Percentiles rank a stretch among this genome's conserved stretches.
Conservation (phyloP, 2,888 invertebrate species). For the Sesamia inferens region DNA sequence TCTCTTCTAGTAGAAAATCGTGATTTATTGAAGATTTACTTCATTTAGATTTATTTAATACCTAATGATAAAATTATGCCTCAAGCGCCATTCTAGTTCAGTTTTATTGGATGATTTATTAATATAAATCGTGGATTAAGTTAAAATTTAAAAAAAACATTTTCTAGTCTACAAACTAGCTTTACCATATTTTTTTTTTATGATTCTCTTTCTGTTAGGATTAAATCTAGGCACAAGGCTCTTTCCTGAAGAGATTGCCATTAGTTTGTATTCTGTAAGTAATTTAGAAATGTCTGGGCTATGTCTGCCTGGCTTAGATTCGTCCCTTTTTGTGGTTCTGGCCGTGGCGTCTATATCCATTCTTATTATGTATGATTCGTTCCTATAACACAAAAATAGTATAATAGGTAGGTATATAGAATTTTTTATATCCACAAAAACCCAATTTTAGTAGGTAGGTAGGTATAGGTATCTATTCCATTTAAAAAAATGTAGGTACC, state of each 20-base stretch:
- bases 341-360: background rate
- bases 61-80: conserved; percentile 41
- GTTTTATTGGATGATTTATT: conserved; percentile 32
- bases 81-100: conserved; percentile 24
- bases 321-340: background rate
- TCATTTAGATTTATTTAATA: conserved; percentile 40
- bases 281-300: background rate
- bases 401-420: background rate
- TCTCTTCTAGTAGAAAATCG: conserved; percentile 41
- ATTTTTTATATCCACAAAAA: background rate
- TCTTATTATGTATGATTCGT: background rate
- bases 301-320: background rate
- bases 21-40: conserved; percentile 45
- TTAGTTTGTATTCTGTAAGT: background rate
- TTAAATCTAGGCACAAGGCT: background rate
- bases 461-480: background rate
- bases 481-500: background rate
- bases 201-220: background rate
- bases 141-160: background rate
- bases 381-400: background rate
- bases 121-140: conserved; percentile 25
- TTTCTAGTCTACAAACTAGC: background rate
- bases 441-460: background rate
- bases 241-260: background rate
- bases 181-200: background rate